A percentile compares a stretch with the other conserved stretches of the same genome.
These are phyloP conservation scores for Drosophila auraria DNA, from an alignment of 1,140 invertebrate genomes.

Conservation along the genomic window DNA sequence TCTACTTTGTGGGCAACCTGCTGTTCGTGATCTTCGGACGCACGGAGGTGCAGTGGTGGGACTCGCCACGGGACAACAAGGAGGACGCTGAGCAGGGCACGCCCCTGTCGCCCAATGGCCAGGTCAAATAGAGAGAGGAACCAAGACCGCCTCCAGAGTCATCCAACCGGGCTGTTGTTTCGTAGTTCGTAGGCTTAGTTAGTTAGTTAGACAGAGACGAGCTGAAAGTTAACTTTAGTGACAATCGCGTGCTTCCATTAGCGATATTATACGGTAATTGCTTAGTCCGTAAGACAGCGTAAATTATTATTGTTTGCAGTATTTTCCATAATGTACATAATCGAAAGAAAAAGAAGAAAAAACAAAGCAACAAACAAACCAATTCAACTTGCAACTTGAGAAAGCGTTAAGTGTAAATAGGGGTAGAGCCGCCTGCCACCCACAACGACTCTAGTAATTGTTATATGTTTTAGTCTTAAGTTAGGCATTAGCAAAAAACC, in stretches of 20 bases:
- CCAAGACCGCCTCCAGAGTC: slow-evolving; percentile 28
- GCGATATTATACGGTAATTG: slow-evolving; percentile 79
- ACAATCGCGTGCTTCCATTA: slow-evolving; percentile 80
- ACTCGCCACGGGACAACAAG: slow-evolving; percentile 79
- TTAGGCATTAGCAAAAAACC: slow-evolving; percentile 69
- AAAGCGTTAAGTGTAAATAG: slow-evolving; percentile 58
- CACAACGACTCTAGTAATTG: slow-evolving; percentile 65
- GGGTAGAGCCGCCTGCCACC: slow-evolving; percentile 30
- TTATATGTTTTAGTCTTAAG: slow-evolving; percentile 73
- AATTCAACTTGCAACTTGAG: slow-evolving; percentile 42
- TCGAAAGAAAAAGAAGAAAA: slow-evolving; percentile 28
- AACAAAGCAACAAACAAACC: slow-evolving; percentile 30
- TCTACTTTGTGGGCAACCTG: slow-evolving; percentile 90
- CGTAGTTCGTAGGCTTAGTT: slow-evolving; percentile 52
- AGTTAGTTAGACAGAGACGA: slow-evolving; percentile 57
- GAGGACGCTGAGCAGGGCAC: slow-evolving; percentile 62
- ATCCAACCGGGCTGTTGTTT: slow-evolving; percentile 62
- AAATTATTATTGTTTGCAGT: slow-evolving; percentile 82
- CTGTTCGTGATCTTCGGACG: slow-evolving; percentile 90
- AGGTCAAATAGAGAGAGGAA: slow-evolving; percentile 28
- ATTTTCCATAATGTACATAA: slow-evolving; percentile 73
- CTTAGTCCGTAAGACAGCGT: slow-evolving; percentile 65
- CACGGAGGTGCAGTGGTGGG: slow-evolving; percentile 89
- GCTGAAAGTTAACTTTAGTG: slow-evolving; percentile 69
- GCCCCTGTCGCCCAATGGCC: slow-evolving; percentile 47